phyloP scores from a whole-genome alignment of 2,113 vertebrate genomes.

The Heptranchias perlo region DNA sequence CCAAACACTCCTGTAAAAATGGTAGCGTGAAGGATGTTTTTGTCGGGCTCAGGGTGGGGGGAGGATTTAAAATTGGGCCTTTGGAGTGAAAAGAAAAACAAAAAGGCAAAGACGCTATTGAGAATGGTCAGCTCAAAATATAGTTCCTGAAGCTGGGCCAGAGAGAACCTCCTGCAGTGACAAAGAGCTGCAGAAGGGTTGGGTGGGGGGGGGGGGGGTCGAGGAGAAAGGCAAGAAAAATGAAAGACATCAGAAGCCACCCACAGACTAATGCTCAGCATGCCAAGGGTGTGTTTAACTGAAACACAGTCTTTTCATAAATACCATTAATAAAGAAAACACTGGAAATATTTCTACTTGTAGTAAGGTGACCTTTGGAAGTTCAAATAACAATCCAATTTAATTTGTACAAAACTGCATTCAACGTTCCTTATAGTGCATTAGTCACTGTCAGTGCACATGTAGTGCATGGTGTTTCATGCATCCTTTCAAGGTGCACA shows the following conservation, averaged over 20 bases:
- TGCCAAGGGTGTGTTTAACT: not conserved
- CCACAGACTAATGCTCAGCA: not conserved
- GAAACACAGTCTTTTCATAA: not conserved
- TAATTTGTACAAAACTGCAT: not conserved
- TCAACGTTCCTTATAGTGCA: not conserved
- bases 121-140: not conserved
- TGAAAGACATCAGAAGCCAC: not conserved
- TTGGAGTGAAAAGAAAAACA: not conserved
- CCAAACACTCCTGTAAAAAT: not conserved
- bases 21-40: not conserved
- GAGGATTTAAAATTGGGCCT: not conserved
- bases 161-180: not conserved
- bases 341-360: not conserved
- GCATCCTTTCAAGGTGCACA: not conserved
- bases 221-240: not conserved
- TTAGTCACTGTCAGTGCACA: slow-evolving; percentile 24
- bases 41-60: not conserved
- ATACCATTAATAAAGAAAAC: not conserved
- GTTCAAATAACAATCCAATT: not conserved
- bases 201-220: too few species aligned
- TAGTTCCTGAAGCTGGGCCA: not conserved
- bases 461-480: not conserved
- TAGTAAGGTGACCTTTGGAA: not conserved
- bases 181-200: not conserved
- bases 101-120: not conserved